These are phyloP conservation scores for Lepidochrysops patricia DNA, from an alignment of 2,888 invertebrate species.

Conservation along the genomic window DNA sequence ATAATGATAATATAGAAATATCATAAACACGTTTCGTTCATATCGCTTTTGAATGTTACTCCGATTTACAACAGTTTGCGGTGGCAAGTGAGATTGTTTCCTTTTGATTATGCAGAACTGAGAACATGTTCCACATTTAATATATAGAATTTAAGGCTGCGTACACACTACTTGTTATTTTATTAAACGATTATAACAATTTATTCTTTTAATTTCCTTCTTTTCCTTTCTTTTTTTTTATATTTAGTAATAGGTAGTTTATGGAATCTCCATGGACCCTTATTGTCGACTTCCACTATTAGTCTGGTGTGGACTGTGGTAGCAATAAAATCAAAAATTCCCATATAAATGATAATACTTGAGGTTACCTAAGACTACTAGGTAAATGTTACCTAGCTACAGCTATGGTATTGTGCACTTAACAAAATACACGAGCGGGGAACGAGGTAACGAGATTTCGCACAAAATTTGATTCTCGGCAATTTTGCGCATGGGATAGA, in stretches of 20 bases:
- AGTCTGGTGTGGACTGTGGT: not conserved
- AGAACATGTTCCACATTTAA: slow-evolving; percentile 16
- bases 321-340: not conserved
- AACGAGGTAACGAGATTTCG: slow-evolving; percentile 56
- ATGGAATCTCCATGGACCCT: not conserved
- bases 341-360: not conserved
- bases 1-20: slow-evolving; percentile 21
- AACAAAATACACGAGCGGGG: slow-evolving; percentile 39
- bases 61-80: slow-evolving; percentile 25
- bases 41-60: slow-evolving; percentile 21
- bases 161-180: not conserved
- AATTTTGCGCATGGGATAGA: slow-evolving; percentile 48
- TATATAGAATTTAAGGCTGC: not conserved
- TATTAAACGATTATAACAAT: too few species aligned
- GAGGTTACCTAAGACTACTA: slow-evolving; percentile 9
- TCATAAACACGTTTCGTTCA: slow-evolving; percentile 24
- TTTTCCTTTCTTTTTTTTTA: too few species aligned
- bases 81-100: slow-evolving; percentile 26
- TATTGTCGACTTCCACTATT: too few species aligned
- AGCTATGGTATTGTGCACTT: too few species aligned
- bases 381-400: too few species aligned
- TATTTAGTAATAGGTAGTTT: too few species aligned
- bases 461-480: slow-evolving; percentile 56
- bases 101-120: slow-evolving; percentile 22
- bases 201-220: too few species aligned